These are phyloP conservation scores for Cricetomys ansorgei DNA, from an alignment of 2,113 vertebrate species.

Conservation along the genomic window DNA sequence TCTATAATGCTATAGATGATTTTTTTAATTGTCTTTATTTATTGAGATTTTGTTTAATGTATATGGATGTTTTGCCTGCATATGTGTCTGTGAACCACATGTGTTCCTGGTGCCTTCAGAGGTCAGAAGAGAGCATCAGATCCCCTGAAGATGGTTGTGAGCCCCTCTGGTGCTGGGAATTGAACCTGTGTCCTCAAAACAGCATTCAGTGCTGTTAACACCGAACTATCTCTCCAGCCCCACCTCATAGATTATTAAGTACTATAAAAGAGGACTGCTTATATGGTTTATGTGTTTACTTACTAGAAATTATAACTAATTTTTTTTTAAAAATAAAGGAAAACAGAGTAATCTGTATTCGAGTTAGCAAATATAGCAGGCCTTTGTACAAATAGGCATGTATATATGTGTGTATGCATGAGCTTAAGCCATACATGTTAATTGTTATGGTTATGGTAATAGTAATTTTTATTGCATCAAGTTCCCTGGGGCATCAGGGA, in stretches of 20 bases:
- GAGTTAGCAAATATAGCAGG: neutral
- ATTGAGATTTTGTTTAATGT: neutral
- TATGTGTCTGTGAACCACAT: neutral
- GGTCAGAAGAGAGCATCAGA: neutral
- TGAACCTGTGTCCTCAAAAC: neutral
- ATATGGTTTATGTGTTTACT: neutral
- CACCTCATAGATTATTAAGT: neutral
- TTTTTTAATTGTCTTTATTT: neutral
- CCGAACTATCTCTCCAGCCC: neutral
- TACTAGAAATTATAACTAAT: neutral
- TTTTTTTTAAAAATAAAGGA: neutral
- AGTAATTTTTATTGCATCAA: constrained; percentile 39
- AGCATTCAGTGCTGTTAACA: neutral
- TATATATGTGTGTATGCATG: neutral
- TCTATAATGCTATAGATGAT: neutral
- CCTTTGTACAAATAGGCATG: neutral
- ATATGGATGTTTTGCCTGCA: neutral
- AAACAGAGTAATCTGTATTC: neutral
- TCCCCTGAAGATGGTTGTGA: neutral
- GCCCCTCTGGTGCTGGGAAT: neutral
- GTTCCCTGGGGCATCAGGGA: neutral
- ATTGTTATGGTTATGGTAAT: neutral
- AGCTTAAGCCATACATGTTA: neutral
- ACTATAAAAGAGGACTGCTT: neutral
- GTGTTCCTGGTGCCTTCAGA: neutral